phyloP scores from a whole-genome alignment of 92 coral and sea anemone species.

The Siderastrea siderea region DNA sequence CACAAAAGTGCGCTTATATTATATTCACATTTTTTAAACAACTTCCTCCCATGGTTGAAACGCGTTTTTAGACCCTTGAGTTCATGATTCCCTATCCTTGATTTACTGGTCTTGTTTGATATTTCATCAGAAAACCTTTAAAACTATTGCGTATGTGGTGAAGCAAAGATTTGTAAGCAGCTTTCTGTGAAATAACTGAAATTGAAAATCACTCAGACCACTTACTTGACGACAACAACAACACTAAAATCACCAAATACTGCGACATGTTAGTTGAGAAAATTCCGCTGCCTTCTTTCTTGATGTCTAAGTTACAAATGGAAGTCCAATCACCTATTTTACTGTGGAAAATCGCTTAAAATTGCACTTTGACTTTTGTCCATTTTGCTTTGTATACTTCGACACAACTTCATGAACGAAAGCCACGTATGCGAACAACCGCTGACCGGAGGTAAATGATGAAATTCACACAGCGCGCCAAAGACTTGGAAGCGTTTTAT shows the following conservation, averaged over 20 bases:
- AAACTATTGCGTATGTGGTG: background rate
- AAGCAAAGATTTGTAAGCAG: background rate
- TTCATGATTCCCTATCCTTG: no score
- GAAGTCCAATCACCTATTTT: background rate
- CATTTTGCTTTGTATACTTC: background rate
- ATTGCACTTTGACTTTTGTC: background rate
- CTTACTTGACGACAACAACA: conserved; percentile 26
- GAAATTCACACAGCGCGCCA: conserved; percentile 31
- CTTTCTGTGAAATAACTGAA: background rate
- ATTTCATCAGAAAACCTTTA: no score
- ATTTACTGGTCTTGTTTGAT: no score
- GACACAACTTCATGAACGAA: background rate
- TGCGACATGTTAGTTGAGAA: conserved; percentile 9
- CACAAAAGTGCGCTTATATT: no score
- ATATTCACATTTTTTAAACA: no score
- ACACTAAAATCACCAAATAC: background rate
- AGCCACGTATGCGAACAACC: conserved; percentile 49
- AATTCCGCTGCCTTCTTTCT: background rate
- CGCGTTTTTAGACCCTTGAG: no score
- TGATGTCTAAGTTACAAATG: background rate
- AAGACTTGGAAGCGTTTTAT: conserved; percentile 44
- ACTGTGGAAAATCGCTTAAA: background rate
- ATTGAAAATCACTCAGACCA: background rate
- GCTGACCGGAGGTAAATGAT: conserved; percentile 50
- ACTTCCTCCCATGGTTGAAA: no score